phyloP scores from a whole-genome alignment of 2,797 vertebrate species.

The Nothura maculosa region DNA sequence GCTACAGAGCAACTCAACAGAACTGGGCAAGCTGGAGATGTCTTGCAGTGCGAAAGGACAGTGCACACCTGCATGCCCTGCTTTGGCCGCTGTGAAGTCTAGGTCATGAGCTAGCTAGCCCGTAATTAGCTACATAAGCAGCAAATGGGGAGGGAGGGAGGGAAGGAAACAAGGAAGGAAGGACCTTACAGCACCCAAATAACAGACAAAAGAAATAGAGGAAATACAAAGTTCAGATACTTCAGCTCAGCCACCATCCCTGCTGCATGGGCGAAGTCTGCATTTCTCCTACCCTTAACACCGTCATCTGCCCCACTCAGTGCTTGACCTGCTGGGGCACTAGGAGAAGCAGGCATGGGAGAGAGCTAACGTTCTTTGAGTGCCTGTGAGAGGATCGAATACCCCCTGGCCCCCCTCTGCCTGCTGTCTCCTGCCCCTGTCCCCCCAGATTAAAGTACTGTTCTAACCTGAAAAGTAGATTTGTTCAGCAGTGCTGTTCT shows the following conservation, averaged over 20 bases:
- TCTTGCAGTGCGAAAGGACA: not conserved
- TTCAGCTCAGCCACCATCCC: not conserved
- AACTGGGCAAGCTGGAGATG: fast-evolving
- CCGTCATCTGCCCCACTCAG: not conserved
- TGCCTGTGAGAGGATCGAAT: not conserved
- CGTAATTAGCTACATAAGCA: not conserved
- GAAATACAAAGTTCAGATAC: not conserved
- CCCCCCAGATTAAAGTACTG: conserved; percentile 31
- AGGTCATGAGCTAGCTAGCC: not conserved
- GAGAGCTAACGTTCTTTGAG: not conserved
- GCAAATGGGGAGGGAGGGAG: not conserved
- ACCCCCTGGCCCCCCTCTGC: not conserved
- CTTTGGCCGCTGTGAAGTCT: not conserved
- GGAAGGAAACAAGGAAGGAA: too few species aligned
- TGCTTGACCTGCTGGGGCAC: not conserved
- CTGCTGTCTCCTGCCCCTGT: conserved; percentile 32
- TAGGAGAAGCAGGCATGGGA: not conserved
- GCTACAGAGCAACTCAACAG: not conserved
- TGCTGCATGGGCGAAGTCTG: not conserved
- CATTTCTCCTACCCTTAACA: conserved; percentile 1
- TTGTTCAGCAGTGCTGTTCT: conserved; percentile 59
- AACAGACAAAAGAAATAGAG: not conserved
- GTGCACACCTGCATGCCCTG: not conserved
- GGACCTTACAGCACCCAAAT: not conserved
- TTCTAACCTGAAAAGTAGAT: conserved; percentile 69